These are phyloP conservation scores for Oscheius sp. DNA, from an alignment of 2,888 invertebrate species.

Conservation along the genomic window DNA sequence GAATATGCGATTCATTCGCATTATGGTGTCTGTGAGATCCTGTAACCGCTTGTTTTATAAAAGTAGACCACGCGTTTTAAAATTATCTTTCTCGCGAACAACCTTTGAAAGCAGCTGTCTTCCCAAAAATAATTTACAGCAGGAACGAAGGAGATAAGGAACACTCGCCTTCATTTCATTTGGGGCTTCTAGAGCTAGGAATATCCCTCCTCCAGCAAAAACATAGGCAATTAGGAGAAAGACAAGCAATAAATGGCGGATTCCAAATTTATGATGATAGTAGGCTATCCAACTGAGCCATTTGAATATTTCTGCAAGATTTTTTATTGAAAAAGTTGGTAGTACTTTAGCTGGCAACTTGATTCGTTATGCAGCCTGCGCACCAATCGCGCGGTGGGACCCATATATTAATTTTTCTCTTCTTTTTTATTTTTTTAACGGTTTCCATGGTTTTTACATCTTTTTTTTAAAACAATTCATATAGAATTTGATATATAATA, in stretches of 20 bases:
- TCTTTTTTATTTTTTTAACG: too few species aligned
- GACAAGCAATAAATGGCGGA: conserved; percentile 55
- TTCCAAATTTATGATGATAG: conserved; percentile 60
- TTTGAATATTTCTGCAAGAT: conserved; percentile 50
- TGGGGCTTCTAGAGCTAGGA: conserved; percentile 51
- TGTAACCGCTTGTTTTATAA: conserved; percentile 12
- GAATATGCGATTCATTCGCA: conserved; percentile 24
- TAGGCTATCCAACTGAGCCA: conserved; percentile 54
- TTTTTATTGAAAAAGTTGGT: too few species aligned
- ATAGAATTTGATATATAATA: too few species aligned
- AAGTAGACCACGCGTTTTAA: neutral
- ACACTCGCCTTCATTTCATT: conserved; percentile 39
- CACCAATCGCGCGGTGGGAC: too few species aligned
- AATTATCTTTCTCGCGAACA: neutral
- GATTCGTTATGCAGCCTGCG: too few species aligned
- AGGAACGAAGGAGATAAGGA: neutral
- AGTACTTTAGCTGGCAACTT: too few species aligned
- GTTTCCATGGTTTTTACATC: too few species aligned
- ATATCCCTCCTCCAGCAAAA: conserved; percentile 54
- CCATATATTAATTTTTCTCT: too few species aligned
- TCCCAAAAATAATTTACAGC: neutral
- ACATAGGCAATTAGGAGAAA: conserved; percentile 46
- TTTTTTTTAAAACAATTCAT: too few species aligned
- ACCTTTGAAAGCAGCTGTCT: neutral
- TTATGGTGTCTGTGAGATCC: conserved; percentile 29